Percentiles rank a stretch among this genome's conserved stretches.
Evolutionary conservation across 2,797 vertebrate genomes (phyloP).

Genomic region (Pseudotriccus pelzelni): DNA sequence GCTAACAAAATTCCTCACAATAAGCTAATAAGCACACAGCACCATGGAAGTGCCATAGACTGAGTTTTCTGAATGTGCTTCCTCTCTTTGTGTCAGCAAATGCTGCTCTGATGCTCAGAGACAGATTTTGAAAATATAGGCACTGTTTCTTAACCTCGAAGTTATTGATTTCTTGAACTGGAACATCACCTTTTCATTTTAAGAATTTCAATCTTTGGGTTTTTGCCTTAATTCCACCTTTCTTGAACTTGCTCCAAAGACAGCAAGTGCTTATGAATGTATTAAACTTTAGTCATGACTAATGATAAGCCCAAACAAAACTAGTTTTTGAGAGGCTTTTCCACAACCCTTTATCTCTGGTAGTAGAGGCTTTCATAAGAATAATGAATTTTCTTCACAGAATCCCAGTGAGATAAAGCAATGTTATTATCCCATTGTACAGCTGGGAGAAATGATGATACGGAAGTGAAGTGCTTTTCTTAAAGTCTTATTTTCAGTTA

Average conservation of each 20-base stretch:
- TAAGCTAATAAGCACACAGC: neutral
- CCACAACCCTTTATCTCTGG: conserved; percentile 2
- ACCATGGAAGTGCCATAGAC: neutral
- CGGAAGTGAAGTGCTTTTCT: conserved; percentile 1
- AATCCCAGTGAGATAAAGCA: conserved; percentile 42
- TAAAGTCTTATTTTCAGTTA: neutral
- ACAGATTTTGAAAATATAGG: neutral
- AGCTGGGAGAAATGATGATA: conserved; percentile 17
- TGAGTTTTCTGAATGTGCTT: neutral
- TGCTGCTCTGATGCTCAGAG: neutral
- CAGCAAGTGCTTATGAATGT: neutral
- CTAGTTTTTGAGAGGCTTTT: conserved; percentile 28
- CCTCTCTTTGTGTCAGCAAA: neutral
- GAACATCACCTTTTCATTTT: neutral
- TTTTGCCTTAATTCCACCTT: neutral
- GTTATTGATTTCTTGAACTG: neutral
- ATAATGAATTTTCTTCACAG: conserved; percentile 59
- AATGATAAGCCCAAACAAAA: neutral
- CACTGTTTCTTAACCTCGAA: neutral
- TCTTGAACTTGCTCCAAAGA: neutral
- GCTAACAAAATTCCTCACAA: neutral
- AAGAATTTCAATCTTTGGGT: neutral
- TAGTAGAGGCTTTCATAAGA: conserved; percentile 15
- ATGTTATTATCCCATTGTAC: conserved; percentile 42
- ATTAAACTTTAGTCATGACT: neutral